These are phyloP conservation scores for Atherinosoma microstoma DNA, from an alignment of 2,797 vertebrate species.

Conservation along the genomic window DNA sequence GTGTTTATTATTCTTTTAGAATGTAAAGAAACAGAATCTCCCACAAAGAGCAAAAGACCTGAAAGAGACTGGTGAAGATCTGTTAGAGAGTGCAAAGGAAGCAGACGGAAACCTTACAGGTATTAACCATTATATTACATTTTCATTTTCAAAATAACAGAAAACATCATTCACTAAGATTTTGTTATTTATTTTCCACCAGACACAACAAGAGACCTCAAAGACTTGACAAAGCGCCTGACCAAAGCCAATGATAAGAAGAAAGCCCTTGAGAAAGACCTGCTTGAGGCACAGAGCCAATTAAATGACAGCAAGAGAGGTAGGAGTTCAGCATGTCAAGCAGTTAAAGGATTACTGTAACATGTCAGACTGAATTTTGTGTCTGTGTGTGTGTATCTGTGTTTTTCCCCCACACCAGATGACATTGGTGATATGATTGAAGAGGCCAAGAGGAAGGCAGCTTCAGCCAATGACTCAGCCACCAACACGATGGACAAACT, in stretches of 20 bases:
- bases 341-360: neutral
- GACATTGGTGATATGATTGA: slow-evolving; percentile 82
- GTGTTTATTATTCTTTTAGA: slow-evolving; percentile 75
- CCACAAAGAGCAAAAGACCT: slow-evolving; percentile 85
- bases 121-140: slow-evolving; percentile 59
- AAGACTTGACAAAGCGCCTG: slow-evolving; percentile 81
- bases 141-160: neutral
- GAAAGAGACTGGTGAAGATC: slow-evolving; percentile 76
- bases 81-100: slow-evolving; percentile 78
- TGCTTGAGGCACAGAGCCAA: slow-evolving; percentile 75
- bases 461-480: slow-evolving; percentile 80
- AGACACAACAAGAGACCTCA: slow-evolving; percentile 81
- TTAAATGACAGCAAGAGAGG: slow-evolving; percentile 87
- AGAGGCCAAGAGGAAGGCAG: slow-evolving; percentile 83
- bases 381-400: slow-evolving; percentile 10
- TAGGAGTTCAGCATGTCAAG: slow-evolving; percentile 69
- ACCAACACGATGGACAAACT: slow-evolving; percentile 83
- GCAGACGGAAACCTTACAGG: slow-evolving; percentile 82
- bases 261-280: slow-evolving; percentile 77
- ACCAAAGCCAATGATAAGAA: slow-evolving; percentile 81
- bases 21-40: slow-evolving; percentile 85
- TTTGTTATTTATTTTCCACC: slow-evolving; percentile 26
- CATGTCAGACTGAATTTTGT: neutral
- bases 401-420: slow-evolving; percentile 71
- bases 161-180: neutral